Base-by-base conservation (phyloP, 2,888 invertebrate genomes). In the Kuschelorhynchus macadamiae region DNA sequence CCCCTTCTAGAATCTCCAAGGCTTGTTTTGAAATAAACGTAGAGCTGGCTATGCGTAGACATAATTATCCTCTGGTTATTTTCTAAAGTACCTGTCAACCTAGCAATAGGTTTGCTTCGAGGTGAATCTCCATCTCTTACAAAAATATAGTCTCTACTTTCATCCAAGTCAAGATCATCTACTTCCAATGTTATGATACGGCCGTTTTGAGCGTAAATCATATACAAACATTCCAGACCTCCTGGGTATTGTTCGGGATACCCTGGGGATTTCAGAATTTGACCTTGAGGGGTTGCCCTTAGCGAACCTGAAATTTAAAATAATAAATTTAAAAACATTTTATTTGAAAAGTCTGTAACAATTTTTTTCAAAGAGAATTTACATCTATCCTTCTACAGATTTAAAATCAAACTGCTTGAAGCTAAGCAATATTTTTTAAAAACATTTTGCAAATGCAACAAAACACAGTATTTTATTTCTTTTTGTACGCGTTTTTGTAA, bases 181-280 rank as follows among this genome's bases (percentile, higher is more conserved):
- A 95, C 90, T 85, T 97, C 96, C 52, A 98, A 85, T 1, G 97
- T 96, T 71, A 98, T 93, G 69, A 97, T 94, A 81, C 95, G 90
- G 44, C 96, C 97, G 25, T 93, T 89, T 80, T 96, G 94, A 1
- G 98, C 93, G 80, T 92, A 92, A 71, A 98, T 91, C 49, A 94
- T 91, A 84, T 97, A 98, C 56, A 96, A 88, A 76, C 97, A 97
- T 85, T 98, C 98, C 71, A 97, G 86, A n/a, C 97, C 97, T 56
- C 97, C 96, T 0, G 97, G 96, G 85, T 97, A 97, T 75, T 92
- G 91, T 76, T 92, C 92, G 0, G 97, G 97, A 84, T 95, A 97
- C 62, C 95, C 95, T 60, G 97, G 96, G 44, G 96, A 96, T 12
- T 91, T 92, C 53, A 98, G 85, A 1, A 93, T 89, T 86, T 97